phyloP scores from a whole-genome alignment of 2,113 vertebrate genomes.

The Rhagologus leucostigma region DNA sequence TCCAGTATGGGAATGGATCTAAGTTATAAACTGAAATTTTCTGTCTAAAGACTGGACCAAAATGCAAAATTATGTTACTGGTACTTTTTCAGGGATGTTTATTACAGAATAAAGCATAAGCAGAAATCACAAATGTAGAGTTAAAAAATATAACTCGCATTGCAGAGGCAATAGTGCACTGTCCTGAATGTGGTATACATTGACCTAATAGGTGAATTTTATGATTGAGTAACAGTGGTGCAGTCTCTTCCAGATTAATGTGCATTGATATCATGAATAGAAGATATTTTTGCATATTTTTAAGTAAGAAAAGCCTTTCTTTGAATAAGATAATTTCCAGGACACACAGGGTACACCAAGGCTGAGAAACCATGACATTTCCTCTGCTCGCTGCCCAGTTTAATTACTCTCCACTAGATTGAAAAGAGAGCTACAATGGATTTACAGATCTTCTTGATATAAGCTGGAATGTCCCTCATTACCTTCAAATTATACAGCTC shows the following conservation, averaged over 20 bases:
- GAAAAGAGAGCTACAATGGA: background rate
- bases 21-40: background rate
- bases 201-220: background rate
- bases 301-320: background rate
- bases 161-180: background rate
- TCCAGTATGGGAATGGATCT: background rate
- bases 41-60: background rate
- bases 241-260: background rate
- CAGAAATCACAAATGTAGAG: background rate
- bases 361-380: background rate
- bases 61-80: background rate
- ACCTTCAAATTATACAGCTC: background rate
- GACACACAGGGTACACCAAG: background rate
- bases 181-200: fast-evolving
- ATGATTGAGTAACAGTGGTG: background rate
- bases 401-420: background rate
- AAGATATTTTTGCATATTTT: background rate
- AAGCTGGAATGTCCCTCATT: background rate
- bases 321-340: background rate
- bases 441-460: background rate
- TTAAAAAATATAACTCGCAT: background rate
- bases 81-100: background rate
- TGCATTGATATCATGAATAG: background rate
- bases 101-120: background rate
- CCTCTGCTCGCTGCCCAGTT: background rate